Evolutionary conservation across 2,888 invertebrate genomes (phyloP).

Genomic region (Spilarctia lutea): DNA sequence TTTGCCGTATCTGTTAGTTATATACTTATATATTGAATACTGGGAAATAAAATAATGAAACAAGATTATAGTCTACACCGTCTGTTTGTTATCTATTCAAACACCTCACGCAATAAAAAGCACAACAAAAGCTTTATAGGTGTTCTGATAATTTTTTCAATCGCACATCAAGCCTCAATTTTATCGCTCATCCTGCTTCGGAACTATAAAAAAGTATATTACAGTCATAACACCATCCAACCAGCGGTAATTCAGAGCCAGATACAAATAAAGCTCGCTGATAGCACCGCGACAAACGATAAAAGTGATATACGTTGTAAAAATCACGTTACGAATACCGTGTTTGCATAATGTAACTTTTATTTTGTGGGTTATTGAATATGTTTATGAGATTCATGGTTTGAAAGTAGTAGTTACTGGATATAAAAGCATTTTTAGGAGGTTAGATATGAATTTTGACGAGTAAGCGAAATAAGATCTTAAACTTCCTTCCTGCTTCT

Average conservation of each 20-base stretch:
- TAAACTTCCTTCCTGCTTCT: background rate
- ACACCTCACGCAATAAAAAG: constrained; percentile 18
- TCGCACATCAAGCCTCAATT: constrained; percentile 51
- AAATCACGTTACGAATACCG: constrained; percentile 53
- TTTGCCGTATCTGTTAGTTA: no score
- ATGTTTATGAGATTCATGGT: constrained; percentile 36
- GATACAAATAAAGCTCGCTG: constrained; percentile 64
- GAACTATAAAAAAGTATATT: constrained; percentile 70
- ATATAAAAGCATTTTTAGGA: background rate
- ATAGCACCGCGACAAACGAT: constrained; percentile 62
- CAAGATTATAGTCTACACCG: background rate
- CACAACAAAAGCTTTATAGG: constrained; percentile 47
- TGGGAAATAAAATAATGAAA: background rate
- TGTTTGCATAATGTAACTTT: constrained; percentile 54
- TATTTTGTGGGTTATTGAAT: constrained; percentile 57
- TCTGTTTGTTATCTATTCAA: constrained; percentile 7
- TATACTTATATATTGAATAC: background rate
- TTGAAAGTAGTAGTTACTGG: constrained; percentile 22
- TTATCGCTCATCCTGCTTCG: constrained; percentile 58
- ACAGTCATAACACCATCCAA: constrained; percentile 63
- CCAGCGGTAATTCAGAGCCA: constrained; percentile 49
- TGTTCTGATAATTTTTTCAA: constrained; percentile 52
- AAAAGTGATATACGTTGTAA: constrained; percentile 69
- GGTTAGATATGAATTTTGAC: background rate
- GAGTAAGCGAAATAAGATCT: background rate